These are phyloP conservation scores for Papilio polytes DNA, from an alignment of 1,140 invertebrate genomes.

Conservation along the genomic window DNA sequence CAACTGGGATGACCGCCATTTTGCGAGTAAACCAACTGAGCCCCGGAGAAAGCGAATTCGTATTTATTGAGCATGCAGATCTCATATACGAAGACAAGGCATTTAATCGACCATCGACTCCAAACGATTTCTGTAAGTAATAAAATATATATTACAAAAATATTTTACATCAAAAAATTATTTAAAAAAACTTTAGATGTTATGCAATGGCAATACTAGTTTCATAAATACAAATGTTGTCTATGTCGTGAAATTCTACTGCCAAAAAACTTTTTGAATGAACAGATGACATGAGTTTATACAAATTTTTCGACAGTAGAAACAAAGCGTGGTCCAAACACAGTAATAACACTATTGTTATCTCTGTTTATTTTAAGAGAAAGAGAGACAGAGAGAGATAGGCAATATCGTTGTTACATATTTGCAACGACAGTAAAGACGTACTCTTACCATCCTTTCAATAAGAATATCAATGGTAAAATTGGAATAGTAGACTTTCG, in stretches of 20 bases:
- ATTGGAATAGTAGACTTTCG: neutral
- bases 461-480: too few relatives aligned
- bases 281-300: neutral
- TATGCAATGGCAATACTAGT: constrained; percentile 22
- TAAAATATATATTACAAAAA: constrained; percentile 5
- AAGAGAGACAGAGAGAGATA: neutral
- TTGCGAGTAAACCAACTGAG: constrained; percentile 86
- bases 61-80: constrained; percentile 80
- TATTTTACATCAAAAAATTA: neutral
- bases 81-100: constrained; percentile 72
- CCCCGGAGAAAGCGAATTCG: constrained; percentile 76
- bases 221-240: neutral
- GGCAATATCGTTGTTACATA: neutral
- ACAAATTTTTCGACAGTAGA: neutral
- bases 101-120: constrained; percentile 60
- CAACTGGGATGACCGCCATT: constrained; percentile 88
- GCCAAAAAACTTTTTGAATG: neutral
- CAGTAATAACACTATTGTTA: neutral
- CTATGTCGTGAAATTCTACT: neutral
- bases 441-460: neutral
- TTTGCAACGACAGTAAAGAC: neutral
- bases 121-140: constrained; percentile 64
- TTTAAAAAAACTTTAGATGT: neutral
- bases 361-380: neutral
- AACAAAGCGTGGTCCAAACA: neutral